A percentile compares a stretch with the other conserved stretches of the same genome.
phyloP scores from a whole-genome alignment of 2,888 invertebrate genomes.

The Chymomyza caudatula region DNA sequence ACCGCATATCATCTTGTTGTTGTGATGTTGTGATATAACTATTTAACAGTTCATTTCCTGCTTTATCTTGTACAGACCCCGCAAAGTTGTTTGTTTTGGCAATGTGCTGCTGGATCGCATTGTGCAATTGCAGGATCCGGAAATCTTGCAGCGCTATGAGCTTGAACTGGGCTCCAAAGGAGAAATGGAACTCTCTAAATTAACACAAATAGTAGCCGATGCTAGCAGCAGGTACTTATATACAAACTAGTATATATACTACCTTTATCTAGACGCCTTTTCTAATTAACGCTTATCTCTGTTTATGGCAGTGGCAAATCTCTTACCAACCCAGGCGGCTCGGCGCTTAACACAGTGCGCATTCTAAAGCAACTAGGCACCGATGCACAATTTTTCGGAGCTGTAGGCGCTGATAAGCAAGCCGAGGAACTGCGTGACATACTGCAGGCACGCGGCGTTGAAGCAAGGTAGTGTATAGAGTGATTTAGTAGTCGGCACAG shows the following conservation, averaged over 20 bases:
- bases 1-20: too few relatives aligned
- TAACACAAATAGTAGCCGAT: slow-evolving; percentile 61
- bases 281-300: slow-evolving; percentile 1
- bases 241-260: too few relatives aligned
- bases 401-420: slow-evolving; percentile 79
- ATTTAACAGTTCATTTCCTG: too few relatives aligned
- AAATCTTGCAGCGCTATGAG: slow-evolving; percentile 67
- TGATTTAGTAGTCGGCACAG: too few relatives aligned
- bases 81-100: slow-evolving; percentile 76
- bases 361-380: slow-evolving; percentile 76
- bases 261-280: neutral
- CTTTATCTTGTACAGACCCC: slow-evolving; percentile 56
- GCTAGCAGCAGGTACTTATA: slow-evolving; percentile 46
- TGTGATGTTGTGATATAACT: too few relatives aligned
- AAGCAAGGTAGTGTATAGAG: slow-evolving; percentile 70
- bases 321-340: slow-evolving; percentile 77
- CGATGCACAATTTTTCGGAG: slow-evolving; percentile 79
- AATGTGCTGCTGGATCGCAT: slow-evolving; percentile 75
- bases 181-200: slow-evolving; percentile 68
- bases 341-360: slow-evolving; percentile 79
- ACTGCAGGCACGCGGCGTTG: slow-evolving; percentile 77
- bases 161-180: slow-evolving; percentile 70
- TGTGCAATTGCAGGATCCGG: slow-evolving; percentile 59
- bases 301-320: slow-evolving; percentile 34
- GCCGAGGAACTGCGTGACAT: slow-evolving; percentile 77